These are phyloP conservation scores for Hycleus cichorii DNA, from an alignment of 1,140 invertebrate species.

Conservation along the genomic window DNA sequence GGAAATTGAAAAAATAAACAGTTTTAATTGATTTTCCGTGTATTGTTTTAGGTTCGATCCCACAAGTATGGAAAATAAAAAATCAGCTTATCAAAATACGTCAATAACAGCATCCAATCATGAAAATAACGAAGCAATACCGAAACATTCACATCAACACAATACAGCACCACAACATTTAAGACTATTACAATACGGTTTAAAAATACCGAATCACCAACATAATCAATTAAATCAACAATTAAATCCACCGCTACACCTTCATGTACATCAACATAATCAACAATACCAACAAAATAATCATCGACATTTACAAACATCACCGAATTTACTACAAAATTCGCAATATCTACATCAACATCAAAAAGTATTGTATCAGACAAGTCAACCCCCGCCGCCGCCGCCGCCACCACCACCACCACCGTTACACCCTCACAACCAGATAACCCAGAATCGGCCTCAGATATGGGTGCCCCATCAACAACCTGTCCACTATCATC, in stretches of 20 bases:
- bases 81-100: constrained; percentile 28
- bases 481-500: constrained; percentile 31
- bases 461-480: constrained; percentile 34
- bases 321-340: constrained; percentile 37
- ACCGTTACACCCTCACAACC: constrained; percentile 24
- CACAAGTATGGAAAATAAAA: constrained; percentile 37
- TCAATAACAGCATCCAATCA: constrained; percentile 7
- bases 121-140: constrained; percentile 20
- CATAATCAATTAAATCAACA: constrained; percentile 26
- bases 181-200: constrained; percentile 28
- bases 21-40: not conserved
- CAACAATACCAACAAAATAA: constrained; percentile 22
- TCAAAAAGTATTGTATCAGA: constrained; percentile 22
- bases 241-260: constrained; percentile 23
- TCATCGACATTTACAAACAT: constrained; percentile 18
- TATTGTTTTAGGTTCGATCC: constrained; percentile 35
- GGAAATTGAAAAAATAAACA: constrained; percentile 33
- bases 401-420: not conserved
- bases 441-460: constrained; percentile 24
- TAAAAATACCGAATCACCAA: constrained; percentile 31
- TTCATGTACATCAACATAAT: constrained; percentile 27
- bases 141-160: constrained; percentile 34
- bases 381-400: constrained; percentile 26
- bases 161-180: constrained; percentile 34
- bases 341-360: constrained; percentile 34